A percentile compares a stretch with the other conserved stretches of the same genome.
phyloP scores from a whole-genome alignment of 2,888 invertebrate genomes.

The Protonemura montana region DNA sequence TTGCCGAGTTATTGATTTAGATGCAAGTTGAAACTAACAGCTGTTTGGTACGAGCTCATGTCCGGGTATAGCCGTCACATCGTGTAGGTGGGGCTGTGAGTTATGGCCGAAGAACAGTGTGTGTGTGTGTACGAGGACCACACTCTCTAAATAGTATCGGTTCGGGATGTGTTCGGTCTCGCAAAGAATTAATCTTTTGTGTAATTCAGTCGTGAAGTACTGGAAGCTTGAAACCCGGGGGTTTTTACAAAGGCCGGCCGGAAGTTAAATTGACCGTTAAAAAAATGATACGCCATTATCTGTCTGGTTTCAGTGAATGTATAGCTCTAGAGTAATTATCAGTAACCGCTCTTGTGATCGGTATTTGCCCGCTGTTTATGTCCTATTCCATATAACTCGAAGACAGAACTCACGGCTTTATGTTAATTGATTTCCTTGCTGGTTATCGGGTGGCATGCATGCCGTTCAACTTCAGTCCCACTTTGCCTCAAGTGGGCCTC shows the following conservation, averaged over 20 bases:
- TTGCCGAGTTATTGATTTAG: neutral
- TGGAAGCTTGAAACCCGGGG: neutral
- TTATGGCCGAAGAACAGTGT: neutral
- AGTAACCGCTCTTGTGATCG: too few relatives aligned
- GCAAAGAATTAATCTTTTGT: neutral
- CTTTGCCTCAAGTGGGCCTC: neutral
- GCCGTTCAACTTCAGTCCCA: too few relatives aligned
- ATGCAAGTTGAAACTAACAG: neutral
- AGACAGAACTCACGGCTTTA: neutral
- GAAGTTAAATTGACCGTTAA: neutral
- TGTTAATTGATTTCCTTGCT: too few relatives aligned
- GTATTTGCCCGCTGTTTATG: neutral
- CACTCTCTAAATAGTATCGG: too few relatives aligned
- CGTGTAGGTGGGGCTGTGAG: neutral
- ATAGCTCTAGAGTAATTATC: too few relatives aligned
- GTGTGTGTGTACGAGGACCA: too few relatives aligned
- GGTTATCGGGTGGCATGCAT: neutral
- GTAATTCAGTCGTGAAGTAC: neutral
- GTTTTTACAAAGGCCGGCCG: neutral
- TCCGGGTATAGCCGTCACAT: neutral
- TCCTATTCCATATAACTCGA: neutral
- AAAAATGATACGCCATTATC: too few relatives aligned
- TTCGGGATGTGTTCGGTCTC: neutral
- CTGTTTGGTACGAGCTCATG: neutral
- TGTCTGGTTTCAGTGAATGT: too few relatives aligned